Percentiles rank a stretch among this genome's conserved stretches.
Evolutionary conservation across 1,140 invertebrate genomes (phyloP).

Genomic region (Solenopsis invicta): DNA sequence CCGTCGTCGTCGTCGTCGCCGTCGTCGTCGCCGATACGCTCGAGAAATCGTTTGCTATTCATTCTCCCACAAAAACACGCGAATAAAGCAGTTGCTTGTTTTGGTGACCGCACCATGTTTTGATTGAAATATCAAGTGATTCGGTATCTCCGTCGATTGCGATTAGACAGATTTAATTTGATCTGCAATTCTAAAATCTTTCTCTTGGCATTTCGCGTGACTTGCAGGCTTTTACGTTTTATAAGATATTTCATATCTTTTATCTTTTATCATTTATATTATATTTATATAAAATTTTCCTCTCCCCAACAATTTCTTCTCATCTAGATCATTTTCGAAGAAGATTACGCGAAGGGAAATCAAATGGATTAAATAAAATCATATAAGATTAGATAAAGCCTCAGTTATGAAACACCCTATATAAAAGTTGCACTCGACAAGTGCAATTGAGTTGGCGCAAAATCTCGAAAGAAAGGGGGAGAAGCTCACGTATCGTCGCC

Average conservation of each 20-base stretch:
- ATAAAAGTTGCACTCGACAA: background rate
- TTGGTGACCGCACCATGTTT: background rate
- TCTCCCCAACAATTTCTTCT: background rate
- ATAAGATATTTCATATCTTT: background rate
- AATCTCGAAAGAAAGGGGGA: slow-evolving; percentile 10
- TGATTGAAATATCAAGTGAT: background rate
- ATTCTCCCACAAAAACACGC: slow-evolving; percentile 28
- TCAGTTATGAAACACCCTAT: background rate
- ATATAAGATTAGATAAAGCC: background rate
- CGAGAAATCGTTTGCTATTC: slow-evolving; percentile 27
- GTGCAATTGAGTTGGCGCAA: slow-evolving; percentile 17
- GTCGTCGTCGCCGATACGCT: background rate
- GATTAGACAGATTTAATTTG: background rate
- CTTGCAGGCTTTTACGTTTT: background rate
- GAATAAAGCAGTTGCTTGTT: background rate
- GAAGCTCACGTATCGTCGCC: background rate
- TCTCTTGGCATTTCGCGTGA: background rate
- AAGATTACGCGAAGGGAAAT: background rate
- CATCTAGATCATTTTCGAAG: background rate
- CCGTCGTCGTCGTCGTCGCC: background rate
- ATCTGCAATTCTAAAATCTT: background rate
- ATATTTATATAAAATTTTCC: background rate
- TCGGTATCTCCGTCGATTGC: background rate
- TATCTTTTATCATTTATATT: slow-evolving; percentile 4
- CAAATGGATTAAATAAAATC: no score